Evolutionary conservation across 2,797 vertebrate genomes (phyloP).

Genomic region (Tinamus major): DNA sequence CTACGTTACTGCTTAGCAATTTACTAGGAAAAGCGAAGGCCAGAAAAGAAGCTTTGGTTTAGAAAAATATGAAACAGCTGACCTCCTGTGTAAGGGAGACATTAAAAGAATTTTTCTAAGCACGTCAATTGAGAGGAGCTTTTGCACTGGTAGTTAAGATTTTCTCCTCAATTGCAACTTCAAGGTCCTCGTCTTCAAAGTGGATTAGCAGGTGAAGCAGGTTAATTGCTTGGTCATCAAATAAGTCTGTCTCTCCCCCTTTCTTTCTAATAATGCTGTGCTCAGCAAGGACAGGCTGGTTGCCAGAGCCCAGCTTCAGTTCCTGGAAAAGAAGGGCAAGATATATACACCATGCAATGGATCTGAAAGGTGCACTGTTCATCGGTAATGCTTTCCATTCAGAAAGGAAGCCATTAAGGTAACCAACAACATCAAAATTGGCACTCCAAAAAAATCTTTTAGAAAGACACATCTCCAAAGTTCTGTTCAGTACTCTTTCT

Average conservation of each 20-base stretch:
- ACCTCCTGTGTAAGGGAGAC: neutral
- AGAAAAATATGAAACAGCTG: neutral
- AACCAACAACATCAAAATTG: neutral
- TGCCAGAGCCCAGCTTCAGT: neutral
- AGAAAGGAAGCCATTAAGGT: neutral
- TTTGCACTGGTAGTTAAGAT: neutral
- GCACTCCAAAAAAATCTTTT: neutral
- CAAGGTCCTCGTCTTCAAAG: neutral
- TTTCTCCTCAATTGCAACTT: neutral
- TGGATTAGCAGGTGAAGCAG: conserved; percentile 1
- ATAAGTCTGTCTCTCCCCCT: neutral
- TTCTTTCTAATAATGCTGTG: neutral
- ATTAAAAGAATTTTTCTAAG: neutral
- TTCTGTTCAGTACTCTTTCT: neutral
- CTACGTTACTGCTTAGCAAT: neutral
- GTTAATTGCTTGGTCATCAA: conserved; percentile 9
- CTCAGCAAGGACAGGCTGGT: neutral
- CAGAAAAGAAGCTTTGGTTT: neutral
- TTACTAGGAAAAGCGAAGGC: neutral
- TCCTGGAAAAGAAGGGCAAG: neutral
- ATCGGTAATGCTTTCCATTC: neutral
- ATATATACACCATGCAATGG: accelerated
- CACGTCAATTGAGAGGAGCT: neutral
- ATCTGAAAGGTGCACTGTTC: neutral
- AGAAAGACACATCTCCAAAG: neutral